Evolutionary conservation across 2,113 vertebrate species (phyloP), one percentile per base, ranked within the genome.

Genomic region (Elaphurus davidianus): DNA sequence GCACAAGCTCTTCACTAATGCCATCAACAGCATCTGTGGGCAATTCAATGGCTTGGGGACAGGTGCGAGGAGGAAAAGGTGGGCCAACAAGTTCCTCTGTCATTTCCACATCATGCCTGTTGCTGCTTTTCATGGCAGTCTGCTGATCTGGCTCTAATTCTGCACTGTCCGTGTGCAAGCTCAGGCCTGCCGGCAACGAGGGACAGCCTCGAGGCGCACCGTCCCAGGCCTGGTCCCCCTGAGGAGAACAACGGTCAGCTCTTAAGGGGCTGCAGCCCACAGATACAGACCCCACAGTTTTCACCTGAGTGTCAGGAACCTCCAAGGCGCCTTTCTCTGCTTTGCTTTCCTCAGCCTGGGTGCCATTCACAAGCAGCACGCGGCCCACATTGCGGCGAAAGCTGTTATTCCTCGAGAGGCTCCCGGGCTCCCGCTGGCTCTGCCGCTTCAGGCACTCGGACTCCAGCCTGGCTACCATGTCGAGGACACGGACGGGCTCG

Each of bases 381-480:
- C 99, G 99, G 1, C 99, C 99, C 1, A 99, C 99, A 0, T 98
- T 98, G 59, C 99, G 99, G 62, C 99, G 99, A 98, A 99, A 99
- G 98, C 99, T 99, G 98, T 99, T 99, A 98, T 98, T 99, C 19
- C 99, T 98, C 0, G 98, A 98, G 87, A 98, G 99, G 99, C 98
- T 98, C 16, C 99, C 99, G 0, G 98, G 98, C 25, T 99, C 99
- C 0, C 99, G 98, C 83, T 99, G 98, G 47, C 98, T 98, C 97
- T 99, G 99, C 9, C 98, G 98, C 98, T 97, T 98, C 98, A 99
- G 98, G 98, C 99, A 99, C 98, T 99, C 99, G 0, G 99, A 99
- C 98, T 99, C 99, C 94, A 99, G 98, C 99, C 95, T 99, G 52
- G 99, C 99, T 88, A 99, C 99, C 99, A 99, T 99, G 98, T 99